These are phyloP conservation scores for Drosophila algonquin DNA, from an alignment of 2,888 invertebrate species.

Conservation along the genomic window DNA sequence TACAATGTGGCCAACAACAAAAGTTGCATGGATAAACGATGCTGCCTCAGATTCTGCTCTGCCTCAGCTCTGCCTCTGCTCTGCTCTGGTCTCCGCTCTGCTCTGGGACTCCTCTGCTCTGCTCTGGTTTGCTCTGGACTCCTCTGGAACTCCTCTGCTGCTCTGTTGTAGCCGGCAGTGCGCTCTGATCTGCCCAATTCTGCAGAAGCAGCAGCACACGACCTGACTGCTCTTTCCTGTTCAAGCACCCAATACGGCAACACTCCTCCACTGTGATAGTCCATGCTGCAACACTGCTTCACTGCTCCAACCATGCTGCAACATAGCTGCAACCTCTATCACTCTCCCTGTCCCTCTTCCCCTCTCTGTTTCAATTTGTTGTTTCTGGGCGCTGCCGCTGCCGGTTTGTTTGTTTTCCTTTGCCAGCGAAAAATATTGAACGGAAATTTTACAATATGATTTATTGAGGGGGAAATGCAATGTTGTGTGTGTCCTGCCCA, in stretches of 20 bases:
- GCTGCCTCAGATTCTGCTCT: too few relatives aligned
- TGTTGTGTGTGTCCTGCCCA: slow-evolving; percentile 1
- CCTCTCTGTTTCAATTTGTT: slow-evolving; percentile 65
- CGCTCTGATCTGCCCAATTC: not conserved
- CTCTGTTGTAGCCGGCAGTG: not conserved
- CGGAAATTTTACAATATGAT: slow-evolving; percentile 78
- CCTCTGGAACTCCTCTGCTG: too few relatives aligned
- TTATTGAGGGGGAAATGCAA: slow-evolving; percentile 51
- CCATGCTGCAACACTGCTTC: not conserved
- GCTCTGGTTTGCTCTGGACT: too few relatives aligned
- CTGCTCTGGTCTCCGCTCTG: slow-evolving; percentile 7
- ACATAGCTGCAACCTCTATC: not conserved
- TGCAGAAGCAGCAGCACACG: not conserved
- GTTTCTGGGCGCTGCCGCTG: slow-evolving; percentile 41
- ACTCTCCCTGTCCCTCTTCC: not conserved
- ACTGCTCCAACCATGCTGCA: too few relatives aligned
- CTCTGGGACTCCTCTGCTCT: too few relatives aligned
- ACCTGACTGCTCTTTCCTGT: not conserved
- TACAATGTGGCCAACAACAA: slow-evolving; percentile 63
- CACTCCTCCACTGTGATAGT: not conserved
- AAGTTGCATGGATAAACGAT: slow-evolving; percentile 28
- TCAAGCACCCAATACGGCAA: not conserved
- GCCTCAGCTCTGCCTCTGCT: not conserved
- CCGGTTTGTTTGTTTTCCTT: slow-evolving; percentile 66
- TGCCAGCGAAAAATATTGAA: slow-evolving; percentile 72